Base-by-base conservation (phyloP, 2,113 vertebrate genomes). In the Triplophysa dalaica region DNA sequence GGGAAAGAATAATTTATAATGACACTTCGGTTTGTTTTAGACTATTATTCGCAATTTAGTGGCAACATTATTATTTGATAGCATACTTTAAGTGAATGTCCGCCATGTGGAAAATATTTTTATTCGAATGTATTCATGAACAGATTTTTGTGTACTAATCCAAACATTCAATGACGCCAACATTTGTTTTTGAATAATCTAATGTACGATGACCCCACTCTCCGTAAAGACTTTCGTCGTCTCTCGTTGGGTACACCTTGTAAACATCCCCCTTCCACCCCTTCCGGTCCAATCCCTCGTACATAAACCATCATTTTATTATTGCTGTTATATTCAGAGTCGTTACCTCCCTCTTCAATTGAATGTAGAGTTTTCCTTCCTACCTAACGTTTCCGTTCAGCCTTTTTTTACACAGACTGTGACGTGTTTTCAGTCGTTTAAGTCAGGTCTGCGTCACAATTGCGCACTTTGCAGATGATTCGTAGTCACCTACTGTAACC, bases 391-490 rank as follows among this genome's bases (percentile, higher is more conserved):
- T 92, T 93, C 89, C 89, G 87, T 83, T 84, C 72, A 60, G 64
- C 58, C 81, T 80, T 83, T 78, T 81, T 74, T 60, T 60, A 58
- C 29, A 70, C 85, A 73, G 79, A 78, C 78, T 80, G 88, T 93
- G 92, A 93, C 90, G 92, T 83, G 58, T 87, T 64, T 77, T 84
- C 86, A 77, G 67, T 73, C 82, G 63, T 75, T 91, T 89, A 92
- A 87, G 90, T 91, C 89, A 88, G 80, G 78, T 81, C 80, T 91
- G 91, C 92, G 91, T 93, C 93, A 93, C 81, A 89, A 89, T 90
- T 92, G 91, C 91, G 91, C 92, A 93, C 89, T 88, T 90, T 91
- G 91, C 91, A 87, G 91, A 92, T 89, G 86, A 90, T 89, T 83
- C 87, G 89, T 89, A 90, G 87, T 90, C 88, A 88, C 88, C 89